A percentile compares a stretch with the other conserved stretches of the same genome.
These are phyloP conservation scores for Amphipyra berbera DNA, from an alignment of 2,888 invertebrate species.

Conservation along the genomic window DNA sequence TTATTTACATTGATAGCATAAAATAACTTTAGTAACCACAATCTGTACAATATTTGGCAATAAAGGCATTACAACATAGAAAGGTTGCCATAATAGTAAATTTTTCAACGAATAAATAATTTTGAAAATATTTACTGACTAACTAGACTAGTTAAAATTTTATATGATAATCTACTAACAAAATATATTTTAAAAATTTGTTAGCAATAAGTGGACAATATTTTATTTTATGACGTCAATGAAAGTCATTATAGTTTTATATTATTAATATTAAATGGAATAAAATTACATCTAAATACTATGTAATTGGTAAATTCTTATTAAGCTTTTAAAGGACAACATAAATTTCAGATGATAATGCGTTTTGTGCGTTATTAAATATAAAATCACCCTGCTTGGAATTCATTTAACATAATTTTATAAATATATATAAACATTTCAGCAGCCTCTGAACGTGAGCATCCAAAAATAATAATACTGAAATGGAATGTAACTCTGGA, in stretches of 20 bases:
- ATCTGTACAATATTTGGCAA: constrained; percentile 76
- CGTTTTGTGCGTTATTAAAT: constrained; percentile 79
- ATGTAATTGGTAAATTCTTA: constrained; percentile 64
- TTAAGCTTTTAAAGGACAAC: constrained; percentile 59
- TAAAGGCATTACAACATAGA: constrained; percentile 55
- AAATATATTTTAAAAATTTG: constrained; percentile 48
- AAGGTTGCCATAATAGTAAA: constrained; percentile 55
- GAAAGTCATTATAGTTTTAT: constrained; percentile 55
- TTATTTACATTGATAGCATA: constrained; percentile 73
- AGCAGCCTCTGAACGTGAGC: constrained; percentile 60
- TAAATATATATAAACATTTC: constrained; percentile 47
- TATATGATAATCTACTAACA: constrained; percentile 51
- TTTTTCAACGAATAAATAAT: constrained; percentile 54
- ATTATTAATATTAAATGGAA: constrained; percentile 62
- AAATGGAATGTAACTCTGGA: constrained; percentile 60
- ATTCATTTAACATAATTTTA: constrained; percentile 61
- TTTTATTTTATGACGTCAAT: constrained; percentile 61
- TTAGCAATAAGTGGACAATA: constrained; percentile 66
- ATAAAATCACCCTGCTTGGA: constrained; percentile 79
- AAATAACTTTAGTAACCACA: constrained; percentile 59
- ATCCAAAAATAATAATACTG: constrained; percentile 62
- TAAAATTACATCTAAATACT: constrained; percentile 65
- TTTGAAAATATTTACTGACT: constrained; percentile 57
- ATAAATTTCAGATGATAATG: constrained; percentile 53
- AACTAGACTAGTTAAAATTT: constrained; percentile 56